Evolutionary conservation across 2,113 vertebrate genomes (phyloP).

Genomic region (Butorides virescens): DNA sequence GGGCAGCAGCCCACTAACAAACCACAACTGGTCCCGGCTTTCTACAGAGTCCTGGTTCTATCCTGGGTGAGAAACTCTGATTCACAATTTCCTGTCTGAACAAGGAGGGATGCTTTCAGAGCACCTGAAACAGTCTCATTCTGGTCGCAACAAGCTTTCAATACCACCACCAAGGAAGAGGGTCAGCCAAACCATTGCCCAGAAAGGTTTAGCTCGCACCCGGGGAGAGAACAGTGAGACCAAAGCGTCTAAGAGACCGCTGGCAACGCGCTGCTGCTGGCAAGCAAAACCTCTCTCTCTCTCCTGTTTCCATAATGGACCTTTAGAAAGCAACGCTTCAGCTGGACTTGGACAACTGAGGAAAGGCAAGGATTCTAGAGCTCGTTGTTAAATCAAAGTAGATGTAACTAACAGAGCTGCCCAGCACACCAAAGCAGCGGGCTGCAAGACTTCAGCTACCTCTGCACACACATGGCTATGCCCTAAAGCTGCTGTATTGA

Average conservation of each 20-base stretch:
- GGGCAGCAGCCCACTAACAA: neutral
- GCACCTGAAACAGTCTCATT: constrained; percentile 13
- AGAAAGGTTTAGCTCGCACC: neutral
- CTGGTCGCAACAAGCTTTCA: constrained; percentile 15
- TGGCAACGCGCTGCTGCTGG: neutral
- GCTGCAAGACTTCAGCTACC: neutral
- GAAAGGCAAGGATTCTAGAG: neutral
- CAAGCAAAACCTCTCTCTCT: neutral
- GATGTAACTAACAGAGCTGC: neutral
- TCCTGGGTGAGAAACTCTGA: constrained; percentile 1
- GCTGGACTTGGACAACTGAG: neutral
- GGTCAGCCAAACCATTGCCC: neutral
- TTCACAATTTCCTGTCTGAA: constrained; percentile 29
- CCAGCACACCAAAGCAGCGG: neutral
- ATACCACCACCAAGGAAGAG: neutral
- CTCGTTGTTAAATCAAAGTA: neutral
- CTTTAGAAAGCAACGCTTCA: neutral
- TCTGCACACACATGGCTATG: fast-evolving
- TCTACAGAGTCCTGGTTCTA: neutral
- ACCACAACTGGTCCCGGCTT: neutral
- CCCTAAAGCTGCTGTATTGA: neutral
- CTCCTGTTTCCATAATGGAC: fast-evolving
- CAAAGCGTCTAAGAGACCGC: neutral
- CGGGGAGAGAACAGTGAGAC: neutral
- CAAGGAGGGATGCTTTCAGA: constrained; percentile 27